Evolutionary conservation across 2,888 invertebrate genomes (phyloP), one percentile per base, ranked within the genome.

Genomic region (Tinea trinotella): DNA sequence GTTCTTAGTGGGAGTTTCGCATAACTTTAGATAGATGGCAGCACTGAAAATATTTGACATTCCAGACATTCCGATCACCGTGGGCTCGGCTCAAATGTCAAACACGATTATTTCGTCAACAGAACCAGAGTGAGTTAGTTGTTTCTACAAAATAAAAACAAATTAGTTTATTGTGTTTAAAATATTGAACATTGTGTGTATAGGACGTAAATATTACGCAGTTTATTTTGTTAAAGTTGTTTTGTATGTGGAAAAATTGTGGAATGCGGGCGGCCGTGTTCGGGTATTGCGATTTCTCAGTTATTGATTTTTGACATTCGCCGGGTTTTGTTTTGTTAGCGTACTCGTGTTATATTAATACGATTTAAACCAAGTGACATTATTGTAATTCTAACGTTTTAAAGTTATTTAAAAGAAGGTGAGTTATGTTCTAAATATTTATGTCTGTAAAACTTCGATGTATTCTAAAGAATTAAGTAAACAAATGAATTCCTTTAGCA

Each of bases 1-100:
- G n/a, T 30, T n/a, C n/a, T 7, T 30, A 30, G 30, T n/a, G 7
- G 2, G 30, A 4, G 20, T n/a, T 53, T 68, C 59, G 55, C 53
- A 46, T 34, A 57, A 87, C 87, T 72, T 68, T 73, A 76, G 74
- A 77, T 69, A 89, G 89, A 84, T 88, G 89, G 86, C 88, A 84
- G 85, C 85, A 87, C 87, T 87, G 87, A 87, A 83, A 89, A 89
- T 90, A 89, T 88, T 89, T 90, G 85, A 87, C 88, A 90, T 90
- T 88, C 90, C 88, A 66, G 66, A 76, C 86, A 90, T 90, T 87
- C 90, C 89, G 69, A 79, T 75, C 80, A 87, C 86, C 82, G 88
- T 89, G 89, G 89, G 89, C 89, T 88, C 89, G 89, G 89, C 89
- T 88, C 88, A 90, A 90, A 90, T 90, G 90, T 90, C 89, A 90